Base-by-base conservation (phyloP, 2,113 vertebrate genomes). In the Pithys albifrons region DNA sequence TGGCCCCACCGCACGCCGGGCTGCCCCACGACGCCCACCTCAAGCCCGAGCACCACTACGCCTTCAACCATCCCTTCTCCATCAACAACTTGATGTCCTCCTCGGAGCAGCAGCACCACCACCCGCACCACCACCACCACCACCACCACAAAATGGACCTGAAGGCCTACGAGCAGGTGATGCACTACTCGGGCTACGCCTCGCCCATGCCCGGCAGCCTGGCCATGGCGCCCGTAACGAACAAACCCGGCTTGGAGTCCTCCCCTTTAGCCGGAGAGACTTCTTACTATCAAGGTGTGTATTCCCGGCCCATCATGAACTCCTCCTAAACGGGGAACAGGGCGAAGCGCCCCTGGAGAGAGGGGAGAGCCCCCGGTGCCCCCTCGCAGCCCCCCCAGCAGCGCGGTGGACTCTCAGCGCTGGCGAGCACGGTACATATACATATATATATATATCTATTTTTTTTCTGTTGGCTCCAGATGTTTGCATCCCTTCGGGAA, bases 61-160 rank as follows among this genome's bases (percentile, higher is more conserved):
- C 99, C 89, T 99, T 99, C 98, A 99, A 99, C 97, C 99, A 99
- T 97, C 99, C 99, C 3, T 99, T 99, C 98, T 99, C 99, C 96
- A 99, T 99, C 97, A 99, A 99, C 85, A 99, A 99, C 97, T 98
- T 99, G 96, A 99, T 99, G 99, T 99, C 99, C 24, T 99, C 99
- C 28, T 98, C 99, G 4, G 99, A 99, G 98, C 99, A 99, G 96
- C 99, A 99, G 96, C 99, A 99, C 91, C 99, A 99, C 95, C 98
- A 97, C 82, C 97, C 97, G 58, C 97, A 99, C 92, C 99, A 98
- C 95, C 98, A 98, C 93, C 97, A 93, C 98, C 99, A 98, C 95
- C 98, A 88, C 91, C 97, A 97, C 24, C 98, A 98, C 96, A 99
- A 99, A 99, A 99, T 99, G 99, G 99, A 99, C 99, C 98, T 99